phyloP scores from a whole-genome alignment of 1,140 invertebrate genomes.

The Nomia melanderi region DNA sequence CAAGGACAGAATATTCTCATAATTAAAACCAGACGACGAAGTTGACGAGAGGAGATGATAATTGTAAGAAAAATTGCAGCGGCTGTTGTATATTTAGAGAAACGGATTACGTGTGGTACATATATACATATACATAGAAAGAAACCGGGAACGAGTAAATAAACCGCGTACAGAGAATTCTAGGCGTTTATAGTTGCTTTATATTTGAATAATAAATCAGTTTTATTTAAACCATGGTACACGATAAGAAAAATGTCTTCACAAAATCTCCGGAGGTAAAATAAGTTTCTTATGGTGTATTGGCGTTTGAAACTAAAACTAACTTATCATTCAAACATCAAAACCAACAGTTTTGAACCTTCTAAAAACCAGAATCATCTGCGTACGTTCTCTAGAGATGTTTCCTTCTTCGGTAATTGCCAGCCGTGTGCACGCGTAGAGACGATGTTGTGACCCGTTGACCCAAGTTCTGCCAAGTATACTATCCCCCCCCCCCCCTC shows the following conservation, averaged over 20 bases:
- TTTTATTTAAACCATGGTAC: no score
- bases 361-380: not conserved
- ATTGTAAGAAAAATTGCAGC: not conserved
- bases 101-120: constrained; percentile 9
- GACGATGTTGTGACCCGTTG: not conserved
- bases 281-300: no score
- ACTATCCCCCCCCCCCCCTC: not conserved
- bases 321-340: no score
- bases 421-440: constrained; percentile 29
- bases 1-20: not conserved
- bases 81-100: constrained; percentile 24
- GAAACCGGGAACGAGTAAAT: not conserved
- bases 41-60: not conserved
- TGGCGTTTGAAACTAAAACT: no score
- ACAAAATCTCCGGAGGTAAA: no score
- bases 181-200: no score
- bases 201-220: no score
- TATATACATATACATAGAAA: no score
- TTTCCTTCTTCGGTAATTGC: constrained; percentile 17
- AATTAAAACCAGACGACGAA: not conserved
- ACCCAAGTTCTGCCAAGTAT: not conserved
- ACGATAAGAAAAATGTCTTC: no score
- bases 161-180: not conserved
- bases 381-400: constrained; percentile 20
- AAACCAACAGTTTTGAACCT: no score